Evolutionary conservation across 37 sponge, comb jelly and placozoan species (phyloP).

Genomic region (Beroe ovata): DNA sequence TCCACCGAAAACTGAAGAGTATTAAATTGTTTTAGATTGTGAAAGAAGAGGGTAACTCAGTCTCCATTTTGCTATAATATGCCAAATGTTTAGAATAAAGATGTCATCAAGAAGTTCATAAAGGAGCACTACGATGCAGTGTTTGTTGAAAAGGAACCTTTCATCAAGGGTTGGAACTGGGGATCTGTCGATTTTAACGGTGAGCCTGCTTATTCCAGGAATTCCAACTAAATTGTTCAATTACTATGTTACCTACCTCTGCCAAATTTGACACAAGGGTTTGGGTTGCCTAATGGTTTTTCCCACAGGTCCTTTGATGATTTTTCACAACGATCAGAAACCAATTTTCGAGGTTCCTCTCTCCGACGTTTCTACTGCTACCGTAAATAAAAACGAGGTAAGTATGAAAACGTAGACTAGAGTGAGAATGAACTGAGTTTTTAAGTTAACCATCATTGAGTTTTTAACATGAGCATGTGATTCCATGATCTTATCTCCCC

Average conservation of each 20-base stretch:
- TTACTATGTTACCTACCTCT: too few relatives aligned
- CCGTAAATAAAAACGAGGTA: slow-evolving; percentile 90
- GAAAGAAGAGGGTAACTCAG: too few relatives aligned
- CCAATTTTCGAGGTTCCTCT: slow-evolving; percentile 93
- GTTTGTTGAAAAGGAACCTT: slow-evolving; percentile 79
- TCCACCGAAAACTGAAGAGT: too few relatives aligned
- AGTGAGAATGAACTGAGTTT: too few relatives aligned
- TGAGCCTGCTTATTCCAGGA: too few relatives aligned
- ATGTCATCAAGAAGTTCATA: slow-evolving; percentile 74
- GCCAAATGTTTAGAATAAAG: slow-evolving; percentile 82
- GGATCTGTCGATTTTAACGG: slow-evolving; percentile 83
- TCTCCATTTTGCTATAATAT: neutral
- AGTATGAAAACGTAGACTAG: too few relatives aligned
- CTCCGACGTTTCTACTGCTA: slow-evolving; percentile 84
- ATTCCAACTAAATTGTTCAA: too few relatives aligned
- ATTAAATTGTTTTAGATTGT: too few relatives aligned
- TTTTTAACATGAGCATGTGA: too few relatives aligned
- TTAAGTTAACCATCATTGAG: too few relatives aligned
- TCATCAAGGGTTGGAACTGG: slow-evolving; percentile 98
- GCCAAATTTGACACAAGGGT: too few relatives aligned
- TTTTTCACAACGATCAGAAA: slow-evolving; percentile 83
- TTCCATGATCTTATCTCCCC: neutral
- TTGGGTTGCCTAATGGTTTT: neutral
- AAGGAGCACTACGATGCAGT: slow-evolving; percentile 73
- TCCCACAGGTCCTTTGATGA: slow-evolving; percentile 79